phyloP scores from a whole-genome alignment of 2,797 vertebrate genomes.

The Fratercula arctica region DNA sequence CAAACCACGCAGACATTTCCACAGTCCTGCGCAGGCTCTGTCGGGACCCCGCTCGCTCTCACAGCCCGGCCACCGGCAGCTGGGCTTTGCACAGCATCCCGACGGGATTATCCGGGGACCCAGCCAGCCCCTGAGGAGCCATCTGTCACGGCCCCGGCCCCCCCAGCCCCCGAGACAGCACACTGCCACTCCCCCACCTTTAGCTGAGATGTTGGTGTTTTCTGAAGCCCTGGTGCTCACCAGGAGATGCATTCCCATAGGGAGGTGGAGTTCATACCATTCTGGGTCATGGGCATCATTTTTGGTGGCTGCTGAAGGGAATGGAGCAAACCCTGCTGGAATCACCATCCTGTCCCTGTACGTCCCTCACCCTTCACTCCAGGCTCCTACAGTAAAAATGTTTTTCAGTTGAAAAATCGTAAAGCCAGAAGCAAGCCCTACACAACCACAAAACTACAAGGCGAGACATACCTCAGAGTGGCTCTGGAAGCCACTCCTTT shows the following conservation, averaged over 20 bases:
- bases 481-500: neutral
- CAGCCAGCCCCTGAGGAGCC: neutral
- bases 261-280: neutral
- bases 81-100: neutral
- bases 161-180: fast-evolving
- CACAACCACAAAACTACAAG: neutral
- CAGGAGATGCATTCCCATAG: neutral
- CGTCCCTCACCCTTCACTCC: neutral
- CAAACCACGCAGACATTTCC: neutral
- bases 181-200: neutral
- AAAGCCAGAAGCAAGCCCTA: neutral
- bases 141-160: neutral
- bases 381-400: neutral
- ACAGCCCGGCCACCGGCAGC: neutral
- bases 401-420: neutral
- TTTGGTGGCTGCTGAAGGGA: neutral
- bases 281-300: neutral
- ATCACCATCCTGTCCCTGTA: neutral
- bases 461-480: neutral
- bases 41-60: fast-evolving
- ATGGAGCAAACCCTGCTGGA: neutral
- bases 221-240: neutral
- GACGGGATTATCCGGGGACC: neutral
- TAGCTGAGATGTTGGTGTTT: neutral
- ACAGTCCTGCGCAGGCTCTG: no score